phyloP scores from a whole-genome alignment of 1,140 invertebrate genomes.

The Heliconius himera region DNA sequence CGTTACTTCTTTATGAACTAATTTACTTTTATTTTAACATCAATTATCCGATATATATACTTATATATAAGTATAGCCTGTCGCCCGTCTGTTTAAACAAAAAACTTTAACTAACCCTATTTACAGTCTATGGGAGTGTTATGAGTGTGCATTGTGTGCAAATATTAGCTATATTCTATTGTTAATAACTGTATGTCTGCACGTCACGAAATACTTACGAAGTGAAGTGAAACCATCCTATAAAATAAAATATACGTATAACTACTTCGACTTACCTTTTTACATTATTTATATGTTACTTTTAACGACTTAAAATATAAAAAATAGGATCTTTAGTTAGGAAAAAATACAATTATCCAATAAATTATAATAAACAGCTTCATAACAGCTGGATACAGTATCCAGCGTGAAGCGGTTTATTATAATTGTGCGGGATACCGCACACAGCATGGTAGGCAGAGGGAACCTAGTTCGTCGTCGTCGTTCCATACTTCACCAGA shows the following conservation, averaged over 20 bases:
- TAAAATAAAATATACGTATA: neutral
- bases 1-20: neutral
- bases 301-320: neutral
- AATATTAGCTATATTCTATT: constrained; percentile 16
- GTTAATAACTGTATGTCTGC: constrained; percentile 6
- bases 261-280: neutral
- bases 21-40: neutral
- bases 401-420: too few species aligned
- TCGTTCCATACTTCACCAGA: too few species aligned
- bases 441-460: too few species aligned
- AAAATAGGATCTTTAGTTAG: neutral
- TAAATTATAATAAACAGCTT: too few species aligned
- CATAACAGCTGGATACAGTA: too few species aligned
- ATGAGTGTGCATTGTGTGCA: constrained; percentile 10
- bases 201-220: constrained; percentile 6
- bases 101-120: neutral
- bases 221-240: neutral
- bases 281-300: neutral
- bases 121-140: constrained; percentile 12
- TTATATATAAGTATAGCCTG: neutral
- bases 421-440: too few species aligned
- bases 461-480: too few species aligned
- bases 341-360: too few species aligned
- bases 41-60: neutral
- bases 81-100: neutral